Conservation (phyloP, 2,113 vertebrate species). For the Spizaetus ornatus region DNA sequence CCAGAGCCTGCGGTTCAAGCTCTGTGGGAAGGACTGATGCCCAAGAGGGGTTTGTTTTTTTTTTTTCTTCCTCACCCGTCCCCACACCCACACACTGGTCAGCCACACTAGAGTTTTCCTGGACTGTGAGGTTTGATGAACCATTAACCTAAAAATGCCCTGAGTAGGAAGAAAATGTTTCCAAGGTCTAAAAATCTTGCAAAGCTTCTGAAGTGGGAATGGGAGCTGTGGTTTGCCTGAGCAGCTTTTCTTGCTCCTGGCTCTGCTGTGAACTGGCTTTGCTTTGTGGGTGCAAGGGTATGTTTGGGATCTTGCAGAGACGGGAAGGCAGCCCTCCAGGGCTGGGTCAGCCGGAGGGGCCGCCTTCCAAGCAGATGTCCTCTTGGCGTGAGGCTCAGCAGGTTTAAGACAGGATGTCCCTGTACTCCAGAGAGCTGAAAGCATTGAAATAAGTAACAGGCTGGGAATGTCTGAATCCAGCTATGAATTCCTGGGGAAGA, state of each 20-base stretch:
- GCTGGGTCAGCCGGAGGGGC: neutral
- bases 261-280: neutral
- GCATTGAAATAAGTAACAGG: conserved; percentile 34
- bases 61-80: neutral
- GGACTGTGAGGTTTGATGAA: conserved; percentile 36
- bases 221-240: conserved; percentile 30
- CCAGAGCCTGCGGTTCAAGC: neutral
- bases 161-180: conserved; percentile 31
- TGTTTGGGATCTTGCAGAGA: conserved; percentile 34
- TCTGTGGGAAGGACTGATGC: neutral
- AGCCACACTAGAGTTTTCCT: conserved; percentile 20
- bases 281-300: conserved; percentile 18
- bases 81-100: neutral
- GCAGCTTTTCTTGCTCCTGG: neutral
- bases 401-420: conserved; percentile 52
- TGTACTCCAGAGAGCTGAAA: conserved; percentile 2
- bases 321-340: conserved; percentile 9
- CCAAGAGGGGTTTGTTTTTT: neutral
- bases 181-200: neutral
- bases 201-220: conserved; percentile 20
- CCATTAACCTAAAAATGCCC: conserved; percentile 40
- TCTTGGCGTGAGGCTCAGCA: neutral
- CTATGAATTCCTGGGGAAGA: conserved; percentile 14
- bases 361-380: conserved; percentile 39
- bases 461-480: conserved; percentile 46